These are phyloP conservation scores for Hymenochirus boettgeri DNA, from an alignment of 2,113 vertebrate species.

Conservation along the genomic window DNA sequence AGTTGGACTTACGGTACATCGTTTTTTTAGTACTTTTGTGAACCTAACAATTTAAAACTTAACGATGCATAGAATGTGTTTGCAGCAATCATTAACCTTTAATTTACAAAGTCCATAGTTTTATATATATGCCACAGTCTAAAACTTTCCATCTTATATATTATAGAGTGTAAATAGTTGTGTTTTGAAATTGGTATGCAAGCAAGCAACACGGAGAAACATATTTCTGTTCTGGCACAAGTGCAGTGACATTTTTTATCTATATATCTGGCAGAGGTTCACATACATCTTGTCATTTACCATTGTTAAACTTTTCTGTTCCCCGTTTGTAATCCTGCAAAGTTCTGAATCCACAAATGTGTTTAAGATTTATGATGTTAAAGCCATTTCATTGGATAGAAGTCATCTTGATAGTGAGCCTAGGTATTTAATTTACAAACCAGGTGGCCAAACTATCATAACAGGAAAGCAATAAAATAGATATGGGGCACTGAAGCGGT, in stretches of 20 bases:
- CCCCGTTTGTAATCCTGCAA: conserved; percentile 45
- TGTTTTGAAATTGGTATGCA: conserved; percentile 7
- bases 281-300: conserved; percentile 39
- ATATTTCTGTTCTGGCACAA: conserved; percentile 20
- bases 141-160: no score
- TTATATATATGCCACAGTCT: no score
- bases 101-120: no score
- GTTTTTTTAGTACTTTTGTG: no score
- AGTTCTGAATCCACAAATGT: conserved; percentile 44
- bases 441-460: conserved; percentile 51
- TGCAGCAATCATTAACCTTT: no score
- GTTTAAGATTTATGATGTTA: conserved; percentile 47
- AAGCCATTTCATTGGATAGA: conserved; percentile 47
- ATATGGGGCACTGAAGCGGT: conserved; percentile 44
- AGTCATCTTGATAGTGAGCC: conserved; percentile 46
- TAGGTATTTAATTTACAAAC: conserved; percentile 56
- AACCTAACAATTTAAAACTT: no score
- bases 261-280: conserved; percentile 23
- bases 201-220: neutral
- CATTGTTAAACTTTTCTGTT: conserved; percentile 40
- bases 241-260: conserved; percentile 30
- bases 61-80: no score
- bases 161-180: conserved; percentile 10
- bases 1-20: no score
- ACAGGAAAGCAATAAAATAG: conserved; percentile 50